These are phyloP conservation scores for Coregonus ussuriensis DNA, from an alignment of 2,797 vertebrate species.

Conservation along the genomic window DNA sequence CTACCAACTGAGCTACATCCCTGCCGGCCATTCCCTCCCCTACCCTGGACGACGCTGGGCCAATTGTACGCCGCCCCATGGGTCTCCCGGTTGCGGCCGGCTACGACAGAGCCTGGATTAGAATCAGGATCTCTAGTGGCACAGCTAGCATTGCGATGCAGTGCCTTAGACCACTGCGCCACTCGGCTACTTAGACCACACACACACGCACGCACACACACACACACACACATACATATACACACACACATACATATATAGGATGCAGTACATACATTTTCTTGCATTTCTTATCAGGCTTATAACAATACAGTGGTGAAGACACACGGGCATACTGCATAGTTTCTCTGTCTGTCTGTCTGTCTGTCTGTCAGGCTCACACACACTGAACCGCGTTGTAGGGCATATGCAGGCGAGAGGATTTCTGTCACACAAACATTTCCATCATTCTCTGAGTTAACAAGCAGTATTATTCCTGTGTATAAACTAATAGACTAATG, in stretches of 20 bases:
- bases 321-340: slow-evolving; percentile 37
- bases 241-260: no score
- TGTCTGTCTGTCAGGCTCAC: slow-evolving; percentile 49
- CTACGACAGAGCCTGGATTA: no score
- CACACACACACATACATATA: no score
- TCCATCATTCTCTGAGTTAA: slow-evolving; percentile 52
- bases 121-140: no score
- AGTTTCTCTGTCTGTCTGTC: background rate
- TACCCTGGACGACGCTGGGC: no score
- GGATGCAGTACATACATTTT: background rate
- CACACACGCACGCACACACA: background rate
- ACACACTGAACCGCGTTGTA: slow-evolving; percentile 55
- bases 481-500: slow-evolving; percentile 8
- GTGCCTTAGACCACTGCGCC: no score
- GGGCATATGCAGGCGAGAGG: slow-evolving; percentile 60
- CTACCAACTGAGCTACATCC: no score
- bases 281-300: slow-evolving; percentile 45
- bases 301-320: slow-evolving; percentile 37
- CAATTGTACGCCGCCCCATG: no score
- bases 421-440: slow-evolving; percentile 74
- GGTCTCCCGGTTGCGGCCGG: no score
- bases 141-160: no score
- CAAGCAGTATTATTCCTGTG: slow-evolving; percentile 37
- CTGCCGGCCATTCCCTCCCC: no score
- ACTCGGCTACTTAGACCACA: background rate